These are phyloP conservation scores for Chamaetylas fuelleborni DNA, from an alignment of 2,113 vertebrate species.

Conservation along the genomic window DNA sequence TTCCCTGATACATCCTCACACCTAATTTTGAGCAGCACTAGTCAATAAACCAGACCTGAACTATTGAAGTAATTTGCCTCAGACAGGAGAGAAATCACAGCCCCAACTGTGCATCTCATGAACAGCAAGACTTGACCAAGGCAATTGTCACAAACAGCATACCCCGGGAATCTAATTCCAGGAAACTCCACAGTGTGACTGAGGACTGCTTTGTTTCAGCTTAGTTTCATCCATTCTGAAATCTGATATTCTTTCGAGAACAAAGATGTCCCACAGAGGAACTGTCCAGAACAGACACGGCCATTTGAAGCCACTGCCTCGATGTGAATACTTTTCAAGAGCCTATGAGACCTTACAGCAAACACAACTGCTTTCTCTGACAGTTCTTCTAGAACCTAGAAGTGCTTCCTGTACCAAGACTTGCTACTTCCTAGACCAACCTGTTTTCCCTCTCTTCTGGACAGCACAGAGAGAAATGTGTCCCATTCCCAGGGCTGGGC, in stretches of 20 bases:
- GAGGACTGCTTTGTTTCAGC: background rate
- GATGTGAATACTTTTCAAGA: background rate
- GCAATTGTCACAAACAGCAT: background rate
- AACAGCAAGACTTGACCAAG: background rate
- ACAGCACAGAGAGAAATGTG: rapidly evolving
- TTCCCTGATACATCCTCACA: background rate
- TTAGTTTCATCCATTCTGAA: background rate
- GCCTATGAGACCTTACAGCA: background rate
- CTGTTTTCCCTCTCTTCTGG: background rate
- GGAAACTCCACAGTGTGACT: background rate
- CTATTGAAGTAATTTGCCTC: background rate
- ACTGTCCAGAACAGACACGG: background rate
- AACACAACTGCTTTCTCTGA: background rate
- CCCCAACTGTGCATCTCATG: background rate
- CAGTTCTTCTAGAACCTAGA: background rate
- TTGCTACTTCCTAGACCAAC: background rate
- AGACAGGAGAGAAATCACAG: background rate
- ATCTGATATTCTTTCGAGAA: background rate
- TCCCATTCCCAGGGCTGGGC: background rate
- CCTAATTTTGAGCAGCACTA: background rate
- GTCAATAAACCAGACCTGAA: background rate
- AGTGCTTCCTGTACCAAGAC: background rate
- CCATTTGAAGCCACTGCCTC: background rate
- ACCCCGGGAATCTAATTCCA: background rate
- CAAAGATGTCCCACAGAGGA: background rate